Conservation (phyloP, 2,113 vertebrate species). For the Coreoperca whiteheadi region DNA sequence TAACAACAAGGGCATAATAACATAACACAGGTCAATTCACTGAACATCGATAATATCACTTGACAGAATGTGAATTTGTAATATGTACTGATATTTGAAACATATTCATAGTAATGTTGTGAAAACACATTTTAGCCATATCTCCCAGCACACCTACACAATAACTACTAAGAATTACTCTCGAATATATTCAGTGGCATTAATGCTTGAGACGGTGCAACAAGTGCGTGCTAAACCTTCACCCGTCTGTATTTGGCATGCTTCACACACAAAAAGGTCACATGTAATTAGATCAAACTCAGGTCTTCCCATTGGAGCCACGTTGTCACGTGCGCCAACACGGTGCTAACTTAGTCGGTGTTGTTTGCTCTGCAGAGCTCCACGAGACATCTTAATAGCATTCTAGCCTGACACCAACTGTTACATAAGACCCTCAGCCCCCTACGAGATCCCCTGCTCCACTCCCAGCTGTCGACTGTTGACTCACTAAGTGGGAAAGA, state of each 20-base stretch:
- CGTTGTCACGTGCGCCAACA: slow-evolving; percentile 13
- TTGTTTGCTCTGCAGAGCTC: slow-evolving; percentile 35
- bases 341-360: background rate
- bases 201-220: background rate
- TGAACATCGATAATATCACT: background rate
- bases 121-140: background rate
- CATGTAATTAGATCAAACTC: slow-evolving; percentile 20
- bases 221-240: slow-evolving; percentile 6
- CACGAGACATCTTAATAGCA: slow-evolving; percentile 70
- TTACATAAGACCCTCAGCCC: slow-evolving; percentile 64
- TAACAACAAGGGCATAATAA: background rate
- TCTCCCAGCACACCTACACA: background rate
- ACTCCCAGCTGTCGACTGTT: slow-evolving; percentile 64
- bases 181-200: background rate
- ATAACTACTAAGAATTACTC: background rate
- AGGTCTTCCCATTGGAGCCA: background rate
- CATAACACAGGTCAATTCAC: background rate
- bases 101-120: background rate
- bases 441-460: slow-evolving; percentile 44
- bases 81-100: background rate
- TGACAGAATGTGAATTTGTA: too few relatives aligned
- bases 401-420: slow-evolving; percentile 53
- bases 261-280: background rate
- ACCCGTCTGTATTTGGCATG: background rate
- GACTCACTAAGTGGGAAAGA: slow-evolving; percentile 62